A percentile compares a stretch with the other conserved stretches of the same genome.
These are phyloP conservation scores for Lasioglossum morio DNA, from an alignment of 2,888 invertebrate genomes.

Conservation along the genomic window DNA sequence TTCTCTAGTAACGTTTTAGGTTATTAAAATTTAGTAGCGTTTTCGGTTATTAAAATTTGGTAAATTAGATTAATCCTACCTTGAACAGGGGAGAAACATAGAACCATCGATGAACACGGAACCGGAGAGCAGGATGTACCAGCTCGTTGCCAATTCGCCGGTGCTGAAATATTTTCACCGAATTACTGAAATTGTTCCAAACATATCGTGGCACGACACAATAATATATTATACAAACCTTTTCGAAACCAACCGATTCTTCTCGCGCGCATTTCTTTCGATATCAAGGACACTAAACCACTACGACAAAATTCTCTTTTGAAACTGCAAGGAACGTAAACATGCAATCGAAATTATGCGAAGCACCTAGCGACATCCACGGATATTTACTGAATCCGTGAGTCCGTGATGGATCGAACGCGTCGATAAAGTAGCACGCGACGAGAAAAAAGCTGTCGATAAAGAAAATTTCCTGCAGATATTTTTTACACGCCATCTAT, in stretches of 20 bases:
- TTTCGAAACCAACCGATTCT: not conserved
- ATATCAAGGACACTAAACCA: not conserved
- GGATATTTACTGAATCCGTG: not conserved
- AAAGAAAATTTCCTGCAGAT: constrained; percentile 21
- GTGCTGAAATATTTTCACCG: constrained; percentile 86
- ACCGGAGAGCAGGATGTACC: constrained; percentile 93
- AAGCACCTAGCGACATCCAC: not conserved
- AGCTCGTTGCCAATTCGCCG: constrained; percentile 92
- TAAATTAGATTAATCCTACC: constrained; percentile 85
- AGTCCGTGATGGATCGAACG: not conserved
- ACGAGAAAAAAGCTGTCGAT: constrained; percentile 12
- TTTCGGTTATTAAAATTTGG: not conserved
- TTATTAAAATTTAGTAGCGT: too few relatives aligned
- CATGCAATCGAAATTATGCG: too few relatives aligned
- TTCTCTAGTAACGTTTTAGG: not conserved
- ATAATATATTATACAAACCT: not conserved
- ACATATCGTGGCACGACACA: not conserved
- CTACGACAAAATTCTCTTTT: not conserved
- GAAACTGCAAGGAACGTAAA: too few relatives aligned
- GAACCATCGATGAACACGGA: constrained; percentile 94
- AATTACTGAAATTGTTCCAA: not conserved
- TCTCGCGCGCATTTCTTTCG: not conserved
- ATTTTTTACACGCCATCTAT: not conserved
- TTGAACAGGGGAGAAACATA: constrained; percentile 93
- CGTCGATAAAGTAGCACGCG: constrained; percentile 36